Evolutionary conservation across 2,113 vertebrate species (phyloP), one percentile per base, ranked within the genome.

Genomic region (Megaleporinus macrocephalus): DNA sequence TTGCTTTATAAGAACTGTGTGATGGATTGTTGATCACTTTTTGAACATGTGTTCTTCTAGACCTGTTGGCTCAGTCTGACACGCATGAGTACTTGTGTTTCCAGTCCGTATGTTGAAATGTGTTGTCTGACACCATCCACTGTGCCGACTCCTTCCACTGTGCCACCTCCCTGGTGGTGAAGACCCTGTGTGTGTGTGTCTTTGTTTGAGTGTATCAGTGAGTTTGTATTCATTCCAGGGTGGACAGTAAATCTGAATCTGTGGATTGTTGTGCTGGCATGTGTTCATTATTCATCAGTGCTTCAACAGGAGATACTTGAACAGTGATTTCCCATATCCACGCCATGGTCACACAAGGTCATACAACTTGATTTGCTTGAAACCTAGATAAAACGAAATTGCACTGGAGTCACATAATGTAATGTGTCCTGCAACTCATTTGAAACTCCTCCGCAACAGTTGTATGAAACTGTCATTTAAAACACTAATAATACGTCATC

Each of bases 241-340:
- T 49, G 18, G 44, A 26, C 14, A 1, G 33, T 33, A 47, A 66
- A 24, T 18, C 14, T 55, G 79, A 53, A 74, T 73, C 59, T 24
- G 15, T 70, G n/a, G n/a, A n/a, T n/a, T 57, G 44, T 29, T 70
- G 14, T 47, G 47, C 73, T 27, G 41, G 26, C 30, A 53, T 66
- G 51, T 61, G 4, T 70, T 70, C 33, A 26, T 55, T 59, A 61
- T 71, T 26, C 66, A 49, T 79, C 49, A 57, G 5, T 16, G 3
- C 13, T 27, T 71, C 24, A 57, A 7, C 30, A 62, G 22, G 49
- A 61, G 59, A 75, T 70, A 69, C 29, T 36, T 78, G 69, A 57
- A 41, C 69, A 65, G 9, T 27, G 29, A 12, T 73, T 51, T 66
- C 29, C 53, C 16, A 62, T 30, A 59, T 59, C 20, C 1, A 6